Conservation (phyloP, 2,888 invertebrate species). For the Scaptomyza polygonia region DNA sequence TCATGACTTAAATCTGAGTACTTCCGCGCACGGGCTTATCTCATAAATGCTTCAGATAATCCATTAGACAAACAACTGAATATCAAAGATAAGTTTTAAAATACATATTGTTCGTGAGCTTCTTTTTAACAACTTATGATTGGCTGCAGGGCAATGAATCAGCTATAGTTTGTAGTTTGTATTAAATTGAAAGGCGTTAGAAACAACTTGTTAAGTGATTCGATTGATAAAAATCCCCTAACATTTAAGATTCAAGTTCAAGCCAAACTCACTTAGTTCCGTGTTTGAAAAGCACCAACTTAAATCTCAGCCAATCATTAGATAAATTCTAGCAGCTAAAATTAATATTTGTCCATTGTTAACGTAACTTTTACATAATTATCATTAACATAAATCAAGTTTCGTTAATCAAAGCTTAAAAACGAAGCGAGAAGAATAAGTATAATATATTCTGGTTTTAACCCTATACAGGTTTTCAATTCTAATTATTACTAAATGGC, state of each 20-base stretch:
- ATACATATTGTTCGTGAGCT: neutral
- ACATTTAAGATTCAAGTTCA: constrained; percentile 22
- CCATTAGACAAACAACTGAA: neutral
- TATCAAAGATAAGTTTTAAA: neutral
- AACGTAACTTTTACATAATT: constrained; percentile 5
- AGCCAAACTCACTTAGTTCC: neutral
- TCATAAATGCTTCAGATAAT: constrained; percentile 8
- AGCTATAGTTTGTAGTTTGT: neutral
- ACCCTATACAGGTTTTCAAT: constrained; percentile 19
- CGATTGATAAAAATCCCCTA: constrained; percentile 22
- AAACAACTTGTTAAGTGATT: neutral
- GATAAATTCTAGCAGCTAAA: neutral
- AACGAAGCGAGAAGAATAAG: neutral
- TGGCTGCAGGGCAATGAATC: constrained; percentile 8
- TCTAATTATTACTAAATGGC: neutral
- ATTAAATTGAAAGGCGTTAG: neutral
- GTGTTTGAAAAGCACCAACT: neutral
- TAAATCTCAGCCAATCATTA: neutral
- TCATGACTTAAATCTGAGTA: constrained; percentile 19
- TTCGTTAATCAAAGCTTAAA: constrained; percentile 5
- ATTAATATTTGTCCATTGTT: constrained; percentile 3
- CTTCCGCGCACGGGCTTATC: constrained; percentile 1
- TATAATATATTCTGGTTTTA: constrained; percentile 26
- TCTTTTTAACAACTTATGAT: neutral
- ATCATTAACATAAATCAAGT: constrained; percentile 16